Evolutionary conservation across 1,140 invertebrate species (phyloP), one percentile per base, ranked within the genome.

Genomic region (Carcinoscorpius rotundicauda): DNA sequence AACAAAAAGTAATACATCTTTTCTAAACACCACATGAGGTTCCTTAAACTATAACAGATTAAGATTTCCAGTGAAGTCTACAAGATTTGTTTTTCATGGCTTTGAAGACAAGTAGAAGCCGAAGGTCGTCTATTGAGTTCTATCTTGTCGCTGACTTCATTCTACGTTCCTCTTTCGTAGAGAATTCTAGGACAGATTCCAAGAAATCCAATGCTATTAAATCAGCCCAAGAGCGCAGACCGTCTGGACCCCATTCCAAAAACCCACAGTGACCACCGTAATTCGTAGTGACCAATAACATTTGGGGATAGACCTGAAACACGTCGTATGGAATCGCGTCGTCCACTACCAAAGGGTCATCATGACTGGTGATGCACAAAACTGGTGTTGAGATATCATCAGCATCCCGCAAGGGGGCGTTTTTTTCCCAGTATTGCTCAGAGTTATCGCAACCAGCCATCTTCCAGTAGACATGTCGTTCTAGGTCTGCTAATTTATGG

Each of bases 261-360:
- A 76, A 76, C n/a, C 74, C 73, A 63, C 72, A 72, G 66, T 76
- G 75, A 2, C 75, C 75, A 5, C 75, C 75, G 5, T 68, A 63
- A 29, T 73, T 65, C 3, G 71, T 66, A 3, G 69, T 67, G 0
- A 72, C 64, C 63, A 76, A 68, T n/a, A 76, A 67, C 59, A 76
- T 71, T 65, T 76, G 73, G 8, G 73, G 72, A 67, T 74, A 73
- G 62, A 69, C 71, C 51, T 72, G 71, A 65, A 75, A 75, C 3
- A 76, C 61, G 11, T 75, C 73, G 61, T 72, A 72, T 49, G 73
- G 74, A 64, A 75, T 75, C 63, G 68, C 64, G 11, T 69, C 60
- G 49, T 62, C 65, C 6, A 66, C 53, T 60, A 69, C 68, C 6
- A 76, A 58, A 6, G 75, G 75, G 51, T 76, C 75, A 62, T 76